Evolutionary conservation across 2,888 invertebrate genomes (phyloP).

Genomic region (Andrena haemorrhoa): DNA sequence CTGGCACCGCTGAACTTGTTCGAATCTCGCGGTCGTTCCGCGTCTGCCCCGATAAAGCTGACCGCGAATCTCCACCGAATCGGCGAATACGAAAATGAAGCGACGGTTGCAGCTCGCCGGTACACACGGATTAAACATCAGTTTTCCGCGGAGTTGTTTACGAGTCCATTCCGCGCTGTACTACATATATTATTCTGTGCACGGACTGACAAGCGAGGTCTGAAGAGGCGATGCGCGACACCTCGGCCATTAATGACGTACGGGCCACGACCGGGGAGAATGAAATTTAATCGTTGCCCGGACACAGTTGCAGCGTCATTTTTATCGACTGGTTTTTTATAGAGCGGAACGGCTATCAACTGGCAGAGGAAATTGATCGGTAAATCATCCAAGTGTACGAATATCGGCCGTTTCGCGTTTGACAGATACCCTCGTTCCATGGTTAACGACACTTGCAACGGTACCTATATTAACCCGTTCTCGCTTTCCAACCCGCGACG

Average conservation of each 20-base stretch:
- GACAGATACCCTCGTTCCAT: slow-evolving; percentile 18
- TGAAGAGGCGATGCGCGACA: slow-evolving; percentile 42
- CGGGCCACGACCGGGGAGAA: slow-evolving; percentile 45
- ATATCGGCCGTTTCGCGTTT: slow-evolving; percentile 14
- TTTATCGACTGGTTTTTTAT: slow-evolving; percentile 67
- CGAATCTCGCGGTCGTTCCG: background rate
- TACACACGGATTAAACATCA: slow-evolving; percentile 45
- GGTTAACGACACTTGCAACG: slow-evolving; percentile 13
- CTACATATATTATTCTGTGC: no score
- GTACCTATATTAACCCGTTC: slow-evolving; percentile 32
- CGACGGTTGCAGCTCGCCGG: background rate
- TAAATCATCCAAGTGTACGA: slow-evolving; percentile 49
- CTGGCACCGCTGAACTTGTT: slow-evolving; percentile 10
- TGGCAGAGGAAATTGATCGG: slow-evolving; percentile 43
- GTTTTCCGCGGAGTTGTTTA: slow-evolving; percentile 35
- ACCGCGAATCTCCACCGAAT: slow-evolving; percentile 5
- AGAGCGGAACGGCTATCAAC: slow-evolving; percentile 29
- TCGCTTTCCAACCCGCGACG: background rate
- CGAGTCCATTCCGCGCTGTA: slow-evolving; percentile 32
- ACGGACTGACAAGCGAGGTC: slow-evolving; percentile 41
- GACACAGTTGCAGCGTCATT: slow-evolving; percentile 65
- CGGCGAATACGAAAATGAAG: background rate
- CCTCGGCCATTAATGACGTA: slow-evolving; percentile 70
- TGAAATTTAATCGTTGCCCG: slow-evolving; percentile 72
- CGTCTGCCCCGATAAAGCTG: slow-evolving; percentile 2